A percentile compares a stretch with the other conserved stretches of the same genome.
These are phyloP conservation scores for Hydrotaea cyrtoneurina DNA, from an alignment of 2,888 invertebrate genomes.

Conservation along the genomic window DNA sequence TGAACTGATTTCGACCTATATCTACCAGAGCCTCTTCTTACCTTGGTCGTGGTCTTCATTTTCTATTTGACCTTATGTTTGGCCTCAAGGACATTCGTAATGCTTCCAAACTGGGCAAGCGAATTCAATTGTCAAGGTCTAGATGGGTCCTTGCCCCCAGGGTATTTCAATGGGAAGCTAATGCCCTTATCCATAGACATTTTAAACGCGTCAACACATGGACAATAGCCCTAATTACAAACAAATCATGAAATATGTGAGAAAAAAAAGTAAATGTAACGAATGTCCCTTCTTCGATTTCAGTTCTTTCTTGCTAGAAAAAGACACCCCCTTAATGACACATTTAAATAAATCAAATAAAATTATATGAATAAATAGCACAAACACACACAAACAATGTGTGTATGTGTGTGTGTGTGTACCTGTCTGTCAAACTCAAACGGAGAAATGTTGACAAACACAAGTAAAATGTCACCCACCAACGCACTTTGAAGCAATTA, in stretches of 20 bases:
- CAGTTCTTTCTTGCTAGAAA: not conserved
- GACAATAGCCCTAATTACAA: not conserved
- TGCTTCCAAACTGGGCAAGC: no score
- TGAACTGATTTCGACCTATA: no score
- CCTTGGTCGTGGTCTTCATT: no score
- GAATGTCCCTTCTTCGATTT: not conserved
- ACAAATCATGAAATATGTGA: not conserved
- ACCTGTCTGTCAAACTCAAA: constrained; percentile 6
- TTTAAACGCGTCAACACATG: not conserved
- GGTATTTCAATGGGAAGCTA: no score
- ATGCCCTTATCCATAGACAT: no score
- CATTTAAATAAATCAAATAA: constrained; percentile 36
- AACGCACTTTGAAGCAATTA: constrained; percentile 9
- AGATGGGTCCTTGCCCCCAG: no score
- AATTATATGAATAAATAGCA: constrained; percentile 20
- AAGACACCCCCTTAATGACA: constrained; percentile 14
- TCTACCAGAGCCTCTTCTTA: no score
- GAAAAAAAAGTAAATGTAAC: constrained; percentile 6
- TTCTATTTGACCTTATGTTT: no score
- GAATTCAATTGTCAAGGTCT: no score
- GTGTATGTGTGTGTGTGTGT: not conserved
- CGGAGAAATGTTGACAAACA: not conserved
- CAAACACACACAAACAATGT: not conserved
- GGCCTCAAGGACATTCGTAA: no score
- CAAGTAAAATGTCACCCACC: constrained; percentile 42